Evolutionary conservation across 2,113 vertebrate genomes (phyloP).

Genomic region (Zosterops hypoxanthus): DNA sequence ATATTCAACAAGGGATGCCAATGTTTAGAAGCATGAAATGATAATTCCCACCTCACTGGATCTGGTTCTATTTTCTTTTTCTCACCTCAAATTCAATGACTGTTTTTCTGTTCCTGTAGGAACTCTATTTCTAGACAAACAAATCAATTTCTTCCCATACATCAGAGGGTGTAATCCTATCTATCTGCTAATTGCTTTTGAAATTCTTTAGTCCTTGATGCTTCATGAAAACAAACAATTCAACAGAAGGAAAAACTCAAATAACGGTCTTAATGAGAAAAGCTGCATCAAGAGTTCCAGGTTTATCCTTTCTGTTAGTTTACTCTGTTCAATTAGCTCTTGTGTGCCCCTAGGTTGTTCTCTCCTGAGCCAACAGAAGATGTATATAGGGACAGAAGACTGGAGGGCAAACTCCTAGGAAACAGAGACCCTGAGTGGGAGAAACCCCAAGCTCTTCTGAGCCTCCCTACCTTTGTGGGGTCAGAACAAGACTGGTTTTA

Average conservation of each 20-base stretch:
- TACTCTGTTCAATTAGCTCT: not conserved
- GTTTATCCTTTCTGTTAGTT: not conserved
- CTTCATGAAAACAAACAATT: not conserved
- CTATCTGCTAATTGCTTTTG: not conserved
- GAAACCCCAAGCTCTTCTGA: not conserved
- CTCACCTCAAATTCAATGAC: not conserved
- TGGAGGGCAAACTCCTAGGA: not conserved
- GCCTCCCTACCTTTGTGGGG: not conserved
- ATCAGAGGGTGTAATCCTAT: not conserved
- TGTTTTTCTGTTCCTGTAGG: conserved; percentile 12
- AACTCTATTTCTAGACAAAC: not conserved
- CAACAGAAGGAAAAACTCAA: not conserved
- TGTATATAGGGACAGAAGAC: not conserved
- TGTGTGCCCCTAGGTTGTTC: not conserved
- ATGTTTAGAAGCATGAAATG: not conserved
- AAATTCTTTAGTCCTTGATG: not conserved
- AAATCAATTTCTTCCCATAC: not conserved
- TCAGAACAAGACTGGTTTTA: not conserved
- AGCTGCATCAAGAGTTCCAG: not conserved
- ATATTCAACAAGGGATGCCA: conserved; percentile 17
- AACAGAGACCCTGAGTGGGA: not conserved
- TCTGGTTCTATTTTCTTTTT: conserved; percentile 27
- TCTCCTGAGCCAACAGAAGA: not conserved
- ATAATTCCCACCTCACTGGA: conserved; percentile 5
- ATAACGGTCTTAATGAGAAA: not conserved